Base-by-base conservation (phyloP, 1,140 invertebrate genomes). In the Drosophila parvula region DNA sequence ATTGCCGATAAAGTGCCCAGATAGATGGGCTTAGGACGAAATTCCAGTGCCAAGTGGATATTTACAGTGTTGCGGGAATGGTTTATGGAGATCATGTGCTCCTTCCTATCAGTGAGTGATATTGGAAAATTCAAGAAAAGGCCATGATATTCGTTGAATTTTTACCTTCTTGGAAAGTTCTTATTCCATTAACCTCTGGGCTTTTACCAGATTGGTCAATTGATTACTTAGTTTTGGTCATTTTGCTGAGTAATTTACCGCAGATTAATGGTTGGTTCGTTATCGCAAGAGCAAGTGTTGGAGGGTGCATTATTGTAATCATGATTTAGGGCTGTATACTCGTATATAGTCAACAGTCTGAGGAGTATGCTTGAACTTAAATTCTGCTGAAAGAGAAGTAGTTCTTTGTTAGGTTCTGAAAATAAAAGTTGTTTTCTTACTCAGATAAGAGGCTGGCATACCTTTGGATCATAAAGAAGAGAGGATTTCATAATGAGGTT, bases 21-120 rank as follows among this genome's bases (percentile, higher is more conserved):
- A 74, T 74, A 58, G 51, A 58, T 71, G 53, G n/a, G 16, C 44
- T 59, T 48, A 41, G 36, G n/a, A 11, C 67, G n/a, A 16, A 59
- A 59, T 48, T 59, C 43, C 10, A 71, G 57, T 71, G 59, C 36
- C 5, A 41, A 43, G 36, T 50, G 53, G 67, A 71, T 73, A 71
- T 71, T 71, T 73, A 71, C 51, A 59, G 30, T 5, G 12, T 43
- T 27, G 5, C n/a, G 4, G 18, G 1, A n/a, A 10, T 28, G 36
- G 41, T 71, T 69, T 71, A 71, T 71, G 28, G 30, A 48, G 43
- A 36, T 70, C 64, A 58, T 51, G 65, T 73, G 69, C n/a, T n/a
- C 30, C 3, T 16, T n/a, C 30, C 3, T 16, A 58, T 27, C 30
- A 41, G 18, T 22, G 40, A 3, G 36, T 3, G 28, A 50, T 34